Base-by-base conservation (phyloP, 2,888 invertebrate genomes). In the Bunonema sp. region DNA sequence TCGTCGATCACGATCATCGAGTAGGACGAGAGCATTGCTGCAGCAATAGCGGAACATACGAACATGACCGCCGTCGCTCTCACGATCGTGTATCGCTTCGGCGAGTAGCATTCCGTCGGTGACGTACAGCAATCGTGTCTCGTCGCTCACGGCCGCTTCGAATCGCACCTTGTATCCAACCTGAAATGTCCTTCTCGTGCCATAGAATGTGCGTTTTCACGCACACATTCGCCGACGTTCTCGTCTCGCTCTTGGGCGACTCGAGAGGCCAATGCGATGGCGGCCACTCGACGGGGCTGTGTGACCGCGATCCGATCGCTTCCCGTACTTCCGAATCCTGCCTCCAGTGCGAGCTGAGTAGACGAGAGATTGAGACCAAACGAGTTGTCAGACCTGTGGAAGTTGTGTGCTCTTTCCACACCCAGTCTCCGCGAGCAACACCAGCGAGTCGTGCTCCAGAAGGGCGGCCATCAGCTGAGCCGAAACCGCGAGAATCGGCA, bases 71-170 rank as follows among this genome's bases (percentile, higher is more conserved):
- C 7, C 7, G 8, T 32, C 7, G 33, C n/a, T 32, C 15, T 7
- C 33, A 0, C 89, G 91, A 66, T 93, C 89, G 0, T 79, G 78
- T 77, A 93, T 84, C 78, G 93, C 84, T 74, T 93, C 91, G 21
- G 86, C 75, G 2, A 97, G 74, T 18, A 97, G 70, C 45, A 91
- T 83, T 1, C 93, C 93, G 72, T 97, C 93, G 0, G 93, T 93
- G 80, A 93, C 80, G 61, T 82, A 93, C 81, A 70, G 70, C 15
- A 75, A 63, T 48, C 59, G 60, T 2, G 75, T 75, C 16, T 47
- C 47, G 24, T 56, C 68, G 23, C 67, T 61, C 7, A 46, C 43
- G 20, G 34, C 46, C 43, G 73, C 70, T 46, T 77, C 76, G 67
- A 76, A 76, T 31, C 77, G 79, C 38, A 91, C 87, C 0, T 81